Conservation (phyloP, 2,113 vertebrate genomes). For the Rhipidura dahli region DNA sequence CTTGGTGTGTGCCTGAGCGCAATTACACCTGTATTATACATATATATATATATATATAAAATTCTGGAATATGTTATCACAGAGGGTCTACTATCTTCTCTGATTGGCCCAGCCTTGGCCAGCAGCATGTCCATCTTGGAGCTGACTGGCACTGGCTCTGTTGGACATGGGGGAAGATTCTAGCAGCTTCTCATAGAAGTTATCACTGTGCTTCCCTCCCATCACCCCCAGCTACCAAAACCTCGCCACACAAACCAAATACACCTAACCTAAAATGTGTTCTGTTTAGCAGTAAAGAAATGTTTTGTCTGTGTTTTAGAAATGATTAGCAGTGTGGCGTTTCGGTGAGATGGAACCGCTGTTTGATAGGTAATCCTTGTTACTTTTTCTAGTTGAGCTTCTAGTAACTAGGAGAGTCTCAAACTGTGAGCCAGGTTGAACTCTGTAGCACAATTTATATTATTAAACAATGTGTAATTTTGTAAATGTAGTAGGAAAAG, state of each 20-base stretch:
- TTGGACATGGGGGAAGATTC: background rate
- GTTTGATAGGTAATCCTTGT: background rate
- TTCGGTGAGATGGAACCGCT: background rate
- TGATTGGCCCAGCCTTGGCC: background rate
- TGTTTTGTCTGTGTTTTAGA: background rate
- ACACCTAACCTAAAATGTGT: background rate
- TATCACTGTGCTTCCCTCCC: background rate
- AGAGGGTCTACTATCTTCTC: background rate
- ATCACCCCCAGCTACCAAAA: background rate
- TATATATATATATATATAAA: too few relatives aligned
- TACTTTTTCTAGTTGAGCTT: background rate
- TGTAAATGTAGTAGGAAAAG: background rate
- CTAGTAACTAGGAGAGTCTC: background rate
- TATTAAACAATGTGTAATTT: background rate
- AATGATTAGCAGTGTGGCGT: background rate
- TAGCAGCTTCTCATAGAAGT: background rate
- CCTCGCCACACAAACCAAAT: background rate
- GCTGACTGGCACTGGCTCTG: fast-evolving
- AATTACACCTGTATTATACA: background rate
- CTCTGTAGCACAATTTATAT: background rate
- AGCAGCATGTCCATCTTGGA: background rate
- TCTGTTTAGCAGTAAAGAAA: background rate
- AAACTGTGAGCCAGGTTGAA: background rate
- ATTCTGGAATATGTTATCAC: background rate
- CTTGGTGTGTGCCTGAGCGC: fast-evolving